phyloP scores from a whole-genome alignment of 2,888 invertebrate species.

The Azorinus chamasolen region DNA sequence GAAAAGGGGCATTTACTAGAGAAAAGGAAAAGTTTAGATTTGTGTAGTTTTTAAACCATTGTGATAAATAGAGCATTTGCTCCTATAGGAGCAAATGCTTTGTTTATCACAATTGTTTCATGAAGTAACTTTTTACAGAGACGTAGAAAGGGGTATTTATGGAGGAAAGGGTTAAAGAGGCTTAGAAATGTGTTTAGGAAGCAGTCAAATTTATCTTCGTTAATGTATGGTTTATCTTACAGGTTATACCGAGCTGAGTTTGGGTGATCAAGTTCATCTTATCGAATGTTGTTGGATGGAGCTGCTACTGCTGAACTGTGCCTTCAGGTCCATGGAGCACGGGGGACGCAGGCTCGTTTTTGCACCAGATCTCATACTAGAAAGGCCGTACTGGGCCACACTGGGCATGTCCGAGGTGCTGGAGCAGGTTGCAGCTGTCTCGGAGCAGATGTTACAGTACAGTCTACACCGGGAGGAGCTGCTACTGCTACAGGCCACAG shows the following conservation, averaged over 20 bases:
- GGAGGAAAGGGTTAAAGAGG: too few species aligned
- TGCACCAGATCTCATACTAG: constrained; percentile 81
- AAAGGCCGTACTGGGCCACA: constrained; percentile 79
- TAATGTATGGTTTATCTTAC: constrained; percentile 16
- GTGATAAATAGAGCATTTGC: too few species aligned
- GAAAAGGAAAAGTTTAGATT: too few species aligned
- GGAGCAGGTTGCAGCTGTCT: constrained; percentile 81
- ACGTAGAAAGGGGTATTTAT: too few species aligned
- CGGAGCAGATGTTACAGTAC: constrained; percentile 79
- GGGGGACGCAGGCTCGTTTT: constrained; percentile 76
- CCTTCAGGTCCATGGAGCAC: constrained; percentile 82
- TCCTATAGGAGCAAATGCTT: too few species aligned
- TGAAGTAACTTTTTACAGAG: too few species aligned
- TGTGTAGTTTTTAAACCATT: too few species aligned
- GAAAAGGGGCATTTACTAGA: too few species aligned
- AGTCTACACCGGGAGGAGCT: constrained; percentile 79
- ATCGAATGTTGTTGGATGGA: constrained; percentile 85
- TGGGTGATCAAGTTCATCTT: constrained; percentile 83
- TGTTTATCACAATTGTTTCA: too few species aligned
- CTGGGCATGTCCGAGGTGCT: constrained; percentile 80
- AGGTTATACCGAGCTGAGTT: constrained; percentile 82
- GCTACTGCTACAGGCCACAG: constrained; percentile 80
- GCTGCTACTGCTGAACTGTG: constrained; percentile 80
- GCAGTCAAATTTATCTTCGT: not conserved
- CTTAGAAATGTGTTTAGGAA: not conserved